A percentile compares a stretch with the other conserved stretches of the same genome.
Conservation (phyloP, 1,140 invertebrate species). For the Apolygus lucorum region DNA sequence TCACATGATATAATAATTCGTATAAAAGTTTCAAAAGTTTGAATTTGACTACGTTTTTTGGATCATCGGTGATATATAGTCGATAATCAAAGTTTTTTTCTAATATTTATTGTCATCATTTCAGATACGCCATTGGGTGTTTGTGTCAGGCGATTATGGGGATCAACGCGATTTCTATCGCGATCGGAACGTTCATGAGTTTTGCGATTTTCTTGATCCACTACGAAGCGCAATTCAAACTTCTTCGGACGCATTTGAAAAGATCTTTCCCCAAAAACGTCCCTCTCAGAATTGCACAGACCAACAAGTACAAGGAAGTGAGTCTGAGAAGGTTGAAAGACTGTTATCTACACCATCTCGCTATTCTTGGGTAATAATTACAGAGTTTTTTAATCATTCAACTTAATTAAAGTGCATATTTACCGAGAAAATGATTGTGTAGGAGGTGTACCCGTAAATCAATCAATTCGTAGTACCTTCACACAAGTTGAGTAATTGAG, state of each 20-base stretch:
- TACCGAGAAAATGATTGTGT: too few relatives aligned
- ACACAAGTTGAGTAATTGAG: too few relatives aligned
- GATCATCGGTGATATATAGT: too few relatives aligned
- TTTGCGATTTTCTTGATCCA: not conserved
- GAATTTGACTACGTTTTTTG: too few relatives aligned
- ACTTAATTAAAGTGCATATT: too few relatives aligned
- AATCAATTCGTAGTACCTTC: too few relatives aligned
- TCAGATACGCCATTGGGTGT: not conserved
- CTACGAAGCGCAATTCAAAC: slow-evolving; percentile 3
- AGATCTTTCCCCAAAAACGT: not conserved
- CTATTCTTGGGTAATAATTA: not conserved
- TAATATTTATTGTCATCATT: not conserved
- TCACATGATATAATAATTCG: too few relatives aligned
- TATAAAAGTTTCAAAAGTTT: too few relatives aligned
- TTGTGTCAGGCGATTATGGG: not conserved
- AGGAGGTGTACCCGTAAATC: too few relatives aligned
- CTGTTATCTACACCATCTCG: not conserved
- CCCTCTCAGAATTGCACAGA: not conserved
- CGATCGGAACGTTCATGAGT: not conserved
- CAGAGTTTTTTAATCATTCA: too few relatives aligned
- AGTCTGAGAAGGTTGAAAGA: not conserved
- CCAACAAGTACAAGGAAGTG: not conserved
- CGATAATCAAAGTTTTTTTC: too few relatives aligned
- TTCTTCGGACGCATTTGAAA: not conserved
- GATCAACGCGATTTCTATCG: not conserved